A percentile compares a stretch with the other conserved stretches of the same genome.
These are phyloP conservation scores for Coenonympha arcania DNA, from an alignment of 2,888 invertebrate species.

Conservation along the genomic window DNA sequence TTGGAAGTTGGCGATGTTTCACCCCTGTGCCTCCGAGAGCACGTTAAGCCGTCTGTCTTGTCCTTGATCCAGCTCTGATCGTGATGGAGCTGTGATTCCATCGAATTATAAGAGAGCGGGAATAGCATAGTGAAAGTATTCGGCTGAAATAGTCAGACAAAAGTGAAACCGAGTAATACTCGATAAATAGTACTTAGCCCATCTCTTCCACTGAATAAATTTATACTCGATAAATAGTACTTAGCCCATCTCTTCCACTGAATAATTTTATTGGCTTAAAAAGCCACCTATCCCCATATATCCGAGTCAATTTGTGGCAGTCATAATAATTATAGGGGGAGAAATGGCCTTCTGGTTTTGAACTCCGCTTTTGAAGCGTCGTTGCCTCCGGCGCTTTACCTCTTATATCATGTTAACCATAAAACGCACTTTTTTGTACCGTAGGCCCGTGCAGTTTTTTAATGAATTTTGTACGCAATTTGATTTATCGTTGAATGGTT, in stretches of 20 bases:
- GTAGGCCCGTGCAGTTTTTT: background rate
- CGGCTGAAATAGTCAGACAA: no score
- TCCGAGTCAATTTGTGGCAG: slow-evolving; percentile 22
- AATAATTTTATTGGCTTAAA: slow-evolving; percentile 22
- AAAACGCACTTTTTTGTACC: slow-evolving; percentile 23
- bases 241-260: slow-evolving; percentile 9
- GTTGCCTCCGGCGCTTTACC: slow-evolving; percentile 17
- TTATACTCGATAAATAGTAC: no score
- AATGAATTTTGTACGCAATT: background rate
- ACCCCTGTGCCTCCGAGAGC: no score
- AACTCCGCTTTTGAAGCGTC: slow-evolving; percentile 22
- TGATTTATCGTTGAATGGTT: background rate
- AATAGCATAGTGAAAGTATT: no score
- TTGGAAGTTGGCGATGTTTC: no score
- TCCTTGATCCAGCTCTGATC: no score
- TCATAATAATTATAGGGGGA: slow-evolving; percentile 24
- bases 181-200: no score
- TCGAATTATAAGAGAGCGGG: no score
- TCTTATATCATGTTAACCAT: slow-evolving; percentile 21
- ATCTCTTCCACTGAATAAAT: slow-evolving; percentile 15
- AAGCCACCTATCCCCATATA: slow-evolving; percentile 17
- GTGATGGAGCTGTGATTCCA: no score
- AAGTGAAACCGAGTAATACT: no score
- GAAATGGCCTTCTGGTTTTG: slow-evolving; percentile 24
- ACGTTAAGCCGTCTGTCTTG: no score